Evolutionary conservation across 1,140 invertebrate species (phyloP).

Genomic region (Venturia canescens): DNA sequence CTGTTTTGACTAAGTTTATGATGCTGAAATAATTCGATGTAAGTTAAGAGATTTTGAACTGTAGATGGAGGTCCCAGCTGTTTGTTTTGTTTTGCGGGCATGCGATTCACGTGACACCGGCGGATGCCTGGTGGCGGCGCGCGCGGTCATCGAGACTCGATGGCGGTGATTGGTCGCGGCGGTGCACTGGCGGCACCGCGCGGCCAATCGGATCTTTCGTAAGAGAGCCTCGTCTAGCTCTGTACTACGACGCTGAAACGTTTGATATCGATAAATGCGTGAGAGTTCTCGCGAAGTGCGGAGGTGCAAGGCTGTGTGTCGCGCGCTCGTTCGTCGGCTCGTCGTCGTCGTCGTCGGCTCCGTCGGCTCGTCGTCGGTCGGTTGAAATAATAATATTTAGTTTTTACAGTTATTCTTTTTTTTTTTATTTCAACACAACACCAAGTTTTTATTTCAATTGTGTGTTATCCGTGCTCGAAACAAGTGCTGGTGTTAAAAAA

Average conservation of each 20-base stretch:
- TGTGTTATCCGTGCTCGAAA: too few species aligned
- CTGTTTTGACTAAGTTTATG: neutral
- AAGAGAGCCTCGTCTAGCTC: constrained; percentile 61
- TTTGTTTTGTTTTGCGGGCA: constrained; percentile 76
- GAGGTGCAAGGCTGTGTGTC: constrained; percentile 64
- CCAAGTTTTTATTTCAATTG: too few species aligned
- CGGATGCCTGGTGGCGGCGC: constrained; percentile 66
- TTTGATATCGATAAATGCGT: constrained; percentile 76
- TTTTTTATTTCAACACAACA: neutral
- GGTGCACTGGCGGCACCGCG: constrained; percentile 57
- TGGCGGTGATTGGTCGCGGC: constrained; percentile 60
- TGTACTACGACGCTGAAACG: constrained; percentile 66
- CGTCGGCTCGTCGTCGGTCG: constrained; percentile 56
- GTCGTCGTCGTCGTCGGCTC: constrained; percentile 56
- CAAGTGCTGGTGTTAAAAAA: constrained; percentile 19
- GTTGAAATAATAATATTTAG: constrained; percentile 34
- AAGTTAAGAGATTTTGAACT: neutral
- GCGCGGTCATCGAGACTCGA: constrained; percentile 54
- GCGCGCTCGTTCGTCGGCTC: constrained; percentile 61
- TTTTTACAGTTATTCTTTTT: neutral
- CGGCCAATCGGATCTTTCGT: constrained; percentile 62
- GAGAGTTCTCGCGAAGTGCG: constrained; percentile 72
- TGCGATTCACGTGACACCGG: constrained; percentile 74
- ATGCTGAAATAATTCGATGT: neutral
- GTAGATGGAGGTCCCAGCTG: constrained; percentile 66